Evolutionary conservation across 2,888 invertebrate genomes (phyloP).

Genomic region (Caenorhabditis drosophilae): DNA sequence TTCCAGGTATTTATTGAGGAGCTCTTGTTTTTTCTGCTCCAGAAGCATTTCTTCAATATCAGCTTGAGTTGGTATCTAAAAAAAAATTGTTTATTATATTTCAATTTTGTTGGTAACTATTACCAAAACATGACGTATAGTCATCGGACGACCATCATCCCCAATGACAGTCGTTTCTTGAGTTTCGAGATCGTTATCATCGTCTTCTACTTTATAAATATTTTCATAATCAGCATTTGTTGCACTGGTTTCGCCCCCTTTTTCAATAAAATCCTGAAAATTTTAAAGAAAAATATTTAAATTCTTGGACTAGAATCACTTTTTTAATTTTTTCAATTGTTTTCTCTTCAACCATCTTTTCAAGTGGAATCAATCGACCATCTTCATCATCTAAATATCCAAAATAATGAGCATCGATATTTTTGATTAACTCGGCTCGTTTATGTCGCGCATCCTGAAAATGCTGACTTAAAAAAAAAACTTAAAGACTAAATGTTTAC

Average conservation of each 20-base stretch:
- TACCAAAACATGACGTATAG: slow-evolving; percentile 66
- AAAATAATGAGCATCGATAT: slow-evolving; percentile 98
- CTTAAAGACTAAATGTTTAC: too few relatives aligned
- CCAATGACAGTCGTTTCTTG: slow-evolving; percentile 63
- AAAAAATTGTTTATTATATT: too few relatives aligned
- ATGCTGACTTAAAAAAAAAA: too few relatives aligned
- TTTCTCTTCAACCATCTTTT: slow-evolving; percentile 72
- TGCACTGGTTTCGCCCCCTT: slow-evolving; percentile 47
- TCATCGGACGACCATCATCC: slow-evolving; percentile 65
- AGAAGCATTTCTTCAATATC: slow-evolving; percentile 84
- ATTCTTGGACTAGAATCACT: slow-evolving; percentile 6
- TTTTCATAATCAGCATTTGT: slow-evolving; percentile 53
- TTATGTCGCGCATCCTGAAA: slow-evolving; percentile 91
- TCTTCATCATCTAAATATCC: slow-evolving; percentile 95
- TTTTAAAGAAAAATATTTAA: slow-evolving; percentile 15
- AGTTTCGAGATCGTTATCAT: slow-evolving; percentile 66
- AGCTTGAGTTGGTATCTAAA: slow-evolving; percentile 54
- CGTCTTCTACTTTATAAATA: slow-evolving; percentile 59
- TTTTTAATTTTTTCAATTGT: slow-evolving; percentile 58
- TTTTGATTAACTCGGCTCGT: slow-evolving; percentile 93
- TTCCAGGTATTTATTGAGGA: slow-evolving; percentile 78
- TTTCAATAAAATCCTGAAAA: slow-evolving; percentile 46
- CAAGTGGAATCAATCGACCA: slow-evolving; percentile 87
- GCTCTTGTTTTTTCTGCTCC: slow-evolving; percentile 86
- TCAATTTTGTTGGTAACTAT: too few relatives aligned